Conservation (phyloP, 2,113 vertebrate species). For the Channa argus region DNA sequence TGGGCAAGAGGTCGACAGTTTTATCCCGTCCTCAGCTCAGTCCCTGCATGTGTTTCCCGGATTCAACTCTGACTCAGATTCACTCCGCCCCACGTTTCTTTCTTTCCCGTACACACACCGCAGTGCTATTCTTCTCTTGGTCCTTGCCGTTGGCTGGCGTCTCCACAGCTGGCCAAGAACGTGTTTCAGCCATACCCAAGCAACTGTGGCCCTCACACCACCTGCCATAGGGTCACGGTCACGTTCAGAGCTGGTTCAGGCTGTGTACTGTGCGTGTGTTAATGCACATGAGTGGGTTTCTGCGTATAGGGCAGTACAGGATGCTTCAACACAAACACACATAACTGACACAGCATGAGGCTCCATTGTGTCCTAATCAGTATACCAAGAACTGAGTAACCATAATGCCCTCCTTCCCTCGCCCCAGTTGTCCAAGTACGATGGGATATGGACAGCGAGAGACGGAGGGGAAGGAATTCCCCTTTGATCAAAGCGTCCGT, state of each 20-base stretch:
- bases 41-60: too few species aligned
- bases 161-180: constrained; percentile 65
- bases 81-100: too few species aligned
- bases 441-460: constrained; percentile 46
- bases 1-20: too few species aligned
- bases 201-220: constrained; percentile 58
- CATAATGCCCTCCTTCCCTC: constrained; percentile 64
- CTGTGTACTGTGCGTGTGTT: constrained; percentile 21
- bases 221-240: constrained; percentile 62
- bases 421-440: constrained; percentile 52
- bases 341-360: constrained; percentile 65
- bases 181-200: constrained; percentile 43
- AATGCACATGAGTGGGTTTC: constrained; percentile 2
- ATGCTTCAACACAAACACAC: constrained; percentile 65
- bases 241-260: constrained; percentile 8
- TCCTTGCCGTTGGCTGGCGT: constrained; percentile 50
- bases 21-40: background rate
- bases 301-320: constrained; percentile 25
- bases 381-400: constrained; percentile 54
- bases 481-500: constrained; percentile 78
- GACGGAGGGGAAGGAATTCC: constrained; percentile 49
- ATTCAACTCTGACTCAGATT: too few species aligned
- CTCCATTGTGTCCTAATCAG: constrained; percentile 71
- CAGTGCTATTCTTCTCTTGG: background rate
- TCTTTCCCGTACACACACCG: background rate